These are phyloP conservation scores for Sarcophaga rosellei DNA, from an alignment of 2,888 invertebrate genomes.

Conservation along the genomic window DNA sequence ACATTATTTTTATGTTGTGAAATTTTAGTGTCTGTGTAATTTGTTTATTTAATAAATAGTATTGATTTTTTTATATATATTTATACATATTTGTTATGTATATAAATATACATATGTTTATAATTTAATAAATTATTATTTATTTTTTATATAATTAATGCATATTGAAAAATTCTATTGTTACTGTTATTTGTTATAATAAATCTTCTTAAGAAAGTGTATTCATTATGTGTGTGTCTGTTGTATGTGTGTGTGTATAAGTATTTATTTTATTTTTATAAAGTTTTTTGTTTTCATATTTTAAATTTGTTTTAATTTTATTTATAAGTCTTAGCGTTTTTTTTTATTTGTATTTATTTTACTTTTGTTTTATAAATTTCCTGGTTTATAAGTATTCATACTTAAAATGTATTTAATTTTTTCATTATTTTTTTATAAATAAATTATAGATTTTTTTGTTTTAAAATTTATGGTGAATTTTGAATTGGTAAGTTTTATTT, in stretches of 20 bases:
- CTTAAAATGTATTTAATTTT: conserved; percentile 9
- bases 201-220: not conserved
- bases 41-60: conserved; percentile 8
- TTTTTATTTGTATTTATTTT: conserved; percentile 15
- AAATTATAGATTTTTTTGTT: too few relatives aligned
- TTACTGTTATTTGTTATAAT: conserved; percentile 30
- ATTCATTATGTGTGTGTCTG: not conserved
- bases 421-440: too few relatives aligned
- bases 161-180: conserved; percentile 38
- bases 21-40: conserved; percentile 46
- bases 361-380: conserved; percentile 36
- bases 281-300: not conserved
- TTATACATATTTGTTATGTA: conserved; percentile 12
- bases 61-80: conserved; percentile 18
- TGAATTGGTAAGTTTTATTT: too few relatives aligned
- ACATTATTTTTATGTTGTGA: conserved; percentile 45
- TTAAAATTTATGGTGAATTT: too few relatives aligned
- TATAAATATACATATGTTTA: not conserved
- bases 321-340: conserved; percentile 57
- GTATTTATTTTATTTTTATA: conserved; percentile 25
- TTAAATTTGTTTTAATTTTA: not conserved
- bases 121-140: conserved; percentile 49
- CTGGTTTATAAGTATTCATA: conserved; percentile 63
- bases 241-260: conserved; percentile 20
- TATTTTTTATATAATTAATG: not conserved